Evolutionary conservation across 2,888 invertebrate species (phyloP).

Genomic region (Gymnocheta viridis): DNA sequence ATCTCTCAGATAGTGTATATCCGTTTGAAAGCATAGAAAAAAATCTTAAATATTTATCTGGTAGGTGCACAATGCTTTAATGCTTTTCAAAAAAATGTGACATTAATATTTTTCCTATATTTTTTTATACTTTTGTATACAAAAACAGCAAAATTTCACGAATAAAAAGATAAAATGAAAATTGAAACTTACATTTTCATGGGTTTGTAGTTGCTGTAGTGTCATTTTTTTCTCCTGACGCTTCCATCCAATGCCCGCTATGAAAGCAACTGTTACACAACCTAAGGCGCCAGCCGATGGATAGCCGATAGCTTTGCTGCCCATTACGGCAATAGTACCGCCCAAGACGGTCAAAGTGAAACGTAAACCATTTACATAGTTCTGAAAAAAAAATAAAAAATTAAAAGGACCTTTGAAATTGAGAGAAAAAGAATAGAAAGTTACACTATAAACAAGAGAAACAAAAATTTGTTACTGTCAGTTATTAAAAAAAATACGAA

Average conservation of each 20-base stretch:
- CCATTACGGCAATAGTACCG: slow-evolving; percentile 86
- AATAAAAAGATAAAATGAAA: background rate
- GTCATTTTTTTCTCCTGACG: slow-evolving; percentile 76
- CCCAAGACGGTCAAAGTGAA: slow-evolving; percentile 84
- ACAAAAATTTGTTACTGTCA: background rate
- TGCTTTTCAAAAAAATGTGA: no score
- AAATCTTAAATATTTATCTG: no score
- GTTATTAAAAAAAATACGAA: background rate
- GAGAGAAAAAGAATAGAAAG: background rate
- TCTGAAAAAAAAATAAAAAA: slow-evolving; percentile 73
- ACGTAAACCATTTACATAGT: slow-evolving; percentile 82
- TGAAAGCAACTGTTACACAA: slow-evolving; percentile 84
- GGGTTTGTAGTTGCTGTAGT: slow-evolving; percentile 74
- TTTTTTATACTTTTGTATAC: no score
- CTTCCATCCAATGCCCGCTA: slow-evolving; percentile 84
- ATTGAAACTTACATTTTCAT: slow-evolving; percentile 77
- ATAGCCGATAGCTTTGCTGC: slow-evolving; percentile 84
- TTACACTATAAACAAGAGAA: background rate
- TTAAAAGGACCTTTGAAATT: background rate
- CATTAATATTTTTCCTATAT: no score
- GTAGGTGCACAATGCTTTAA: no score
- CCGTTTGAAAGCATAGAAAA: no score
- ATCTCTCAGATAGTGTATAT: no score
- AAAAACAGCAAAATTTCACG: background rate
- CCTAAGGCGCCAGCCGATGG: slow-evolving; percentile 86